Base-by-base conservation (phyloP, 2,113 vertebrate species). In the Centrocercus urophasianus region DNA sequence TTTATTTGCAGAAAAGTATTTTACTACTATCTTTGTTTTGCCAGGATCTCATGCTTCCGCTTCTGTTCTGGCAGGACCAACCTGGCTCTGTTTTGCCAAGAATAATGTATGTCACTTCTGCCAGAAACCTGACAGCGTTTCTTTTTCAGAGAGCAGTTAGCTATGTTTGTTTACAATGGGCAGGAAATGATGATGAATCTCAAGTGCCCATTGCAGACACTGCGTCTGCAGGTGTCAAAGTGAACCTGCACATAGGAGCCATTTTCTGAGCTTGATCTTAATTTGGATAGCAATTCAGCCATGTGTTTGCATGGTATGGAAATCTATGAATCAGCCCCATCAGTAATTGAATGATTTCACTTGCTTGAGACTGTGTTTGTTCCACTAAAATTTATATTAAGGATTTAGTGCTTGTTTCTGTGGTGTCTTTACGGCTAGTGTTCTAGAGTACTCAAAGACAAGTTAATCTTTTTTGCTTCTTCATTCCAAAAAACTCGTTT, bases 1-100 rank as follows among this genome's bases (percentile, higher is more conserved):
- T 70, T 30, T 17, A 11, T 7, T 4, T 6, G 22, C 20, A n/a
- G 63, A 57, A 24, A n/a, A 67, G 34, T 19, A 93, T 59, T 90
- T 52, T 77, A 5, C 32, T 93, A 34, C 74, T 90, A 34, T 83
- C 67, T 82, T 94, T 90, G 59, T 67, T 57, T 89, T 88, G 48
- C 88, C 73, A 92, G 67, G 16, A 48, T 69, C 67, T 81, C 43
- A 3, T 59, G 38, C 63, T 95, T 83, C 79, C 5, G 0, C 57
- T 92, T 89, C 79, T 56, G 7, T 57, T 65, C 65, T 87, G 72
- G 61, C 81, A 92, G 21, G 61, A 76, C 67, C 64, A 83, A 24
- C 24, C 57, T 64, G 60, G 63, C 36, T 88, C 89, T 61, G 25
- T 85, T 91, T 95, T 93, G 56, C 43, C 76, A 83, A 36, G 56